Evolutionary conservation across 2,113 vertebrate species (phyloP).

Genomic region (Catharus bicknelli): DNA sequence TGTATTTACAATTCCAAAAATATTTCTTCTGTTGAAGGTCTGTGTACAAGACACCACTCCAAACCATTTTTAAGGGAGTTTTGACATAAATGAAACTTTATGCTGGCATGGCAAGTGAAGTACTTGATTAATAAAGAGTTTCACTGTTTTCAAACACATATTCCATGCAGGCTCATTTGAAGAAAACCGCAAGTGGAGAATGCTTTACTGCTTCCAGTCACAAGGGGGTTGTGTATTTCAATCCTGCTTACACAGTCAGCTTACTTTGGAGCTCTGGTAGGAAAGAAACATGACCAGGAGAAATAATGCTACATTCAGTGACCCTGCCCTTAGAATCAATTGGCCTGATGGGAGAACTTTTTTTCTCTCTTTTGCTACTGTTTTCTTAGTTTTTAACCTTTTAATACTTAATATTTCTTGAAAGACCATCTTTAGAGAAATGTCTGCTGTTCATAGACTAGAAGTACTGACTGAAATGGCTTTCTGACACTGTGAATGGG

Average conservation of each 20-base stretch:
- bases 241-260: slow-evolving; percentile 88
- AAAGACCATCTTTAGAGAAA: slow-evolving; percentile 58
- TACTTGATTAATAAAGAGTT: slow-evolving; percentile 92
- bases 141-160: slow-evolving; percentile 93
- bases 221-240: slow-evolving; percentile 95
- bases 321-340: slow-evolving; percentile 81
- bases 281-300: slow-evolving; percentile 91
- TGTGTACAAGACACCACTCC: slow-evolving; percentile 81
- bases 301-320: slow-evolving; percentile 97
- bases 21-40: slow-evolving; percentile 84
- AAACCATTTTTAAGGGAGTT: slow-evolving; percentile 81
- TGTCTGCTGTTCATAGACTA: background rate
- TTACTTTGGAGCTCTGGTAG: slow-evolving; percentile 94
- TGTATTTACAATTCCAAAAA: slow-evolving; percentile 88
- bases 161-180: slow-evolving; percentile 94
- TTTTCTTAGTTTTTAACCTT: slow-evolving; percentile 84
- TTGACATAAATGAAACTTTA: slow-evolving; percentile 88
- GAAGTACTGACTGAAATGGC: background rate
- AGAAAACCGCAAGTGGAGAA: slow-evolving; percentile 93
- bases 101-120: slow-evolving; percentile 83
- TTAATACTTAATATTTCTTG: slow-evolving; percentile 76
- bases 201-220: slow-evolving; percentile 95
- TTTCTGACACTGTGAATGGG: background rate
- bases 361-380: slow-evolving; percentile 72
- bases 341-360: slow-evolving; percentile 74